phyloP scores from a whole-genome alignment of 2,113 vertebrate species.

The Scartelaos histophorus region DNA sequence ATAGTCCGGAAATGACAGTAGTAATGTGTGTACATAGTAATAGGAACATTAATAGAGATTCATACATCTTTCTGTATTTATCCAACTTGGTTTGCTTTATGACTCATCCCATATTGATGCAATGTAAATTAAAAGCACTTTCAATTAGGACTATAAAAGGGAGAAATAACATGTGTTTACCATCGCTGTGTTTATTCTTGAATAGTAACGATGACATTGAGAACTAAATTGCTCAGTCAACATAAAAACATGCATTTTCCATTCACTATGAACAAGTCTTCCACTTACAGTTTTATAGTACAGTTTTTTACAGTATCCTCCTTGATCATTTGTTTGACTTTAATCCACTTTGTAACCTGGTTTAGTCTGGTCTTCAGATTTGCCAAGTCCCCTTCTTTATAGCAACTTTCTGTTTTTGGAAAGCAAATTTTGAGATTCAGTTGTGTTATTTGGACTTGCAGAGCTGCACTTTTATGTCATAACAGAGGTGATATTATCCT shows the following conservation, averaged over 20 bases:
- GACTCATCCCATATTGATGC: conserved; percentile 7
- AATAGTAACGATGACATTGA: background rate
- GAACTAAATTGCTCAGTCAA: background rate
- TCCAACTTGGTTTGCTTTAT: conserved; percentile 32
- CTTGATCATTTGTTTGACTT: too few relatives aligned
- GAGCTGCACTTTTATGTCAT: too few relatives aligned
- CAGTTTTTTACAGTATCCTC: too few relatives aligned
- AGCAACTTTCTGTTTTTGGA: too few relatives aligned
- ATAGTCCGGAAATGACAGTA: too few relatives aligned
- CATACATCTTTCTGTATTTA: conserved; percentile 18
- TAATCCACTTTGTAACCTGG: too few relatives aligned
- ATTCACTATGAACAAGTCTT: background rate
- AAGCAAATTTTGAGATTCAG: too few relatives aligned
- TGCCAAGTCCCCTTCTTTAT: too few relatives aligned
- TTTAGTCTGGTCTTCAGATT: too few relatives aligned
- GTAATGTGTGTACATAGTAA: too few relatives aligned
- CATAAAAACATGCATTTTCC: background rate
- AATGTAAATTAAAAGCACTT: background rate
- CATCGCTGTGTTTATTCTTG: background rate
- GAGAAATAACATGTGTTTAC: background rate
- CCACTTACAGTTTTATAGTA: background rate
- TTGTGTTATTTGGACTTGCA: too few relatives aligned
- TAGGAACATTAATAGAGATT: background rate
- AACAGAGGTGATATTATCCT: too few relatives aligned
- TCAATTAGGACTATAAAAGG: background rate